Evolutionary conservation across 1,140 invertebrate species (phyloP).

Genomic region (Druon quercuslanigerum): DNA sequence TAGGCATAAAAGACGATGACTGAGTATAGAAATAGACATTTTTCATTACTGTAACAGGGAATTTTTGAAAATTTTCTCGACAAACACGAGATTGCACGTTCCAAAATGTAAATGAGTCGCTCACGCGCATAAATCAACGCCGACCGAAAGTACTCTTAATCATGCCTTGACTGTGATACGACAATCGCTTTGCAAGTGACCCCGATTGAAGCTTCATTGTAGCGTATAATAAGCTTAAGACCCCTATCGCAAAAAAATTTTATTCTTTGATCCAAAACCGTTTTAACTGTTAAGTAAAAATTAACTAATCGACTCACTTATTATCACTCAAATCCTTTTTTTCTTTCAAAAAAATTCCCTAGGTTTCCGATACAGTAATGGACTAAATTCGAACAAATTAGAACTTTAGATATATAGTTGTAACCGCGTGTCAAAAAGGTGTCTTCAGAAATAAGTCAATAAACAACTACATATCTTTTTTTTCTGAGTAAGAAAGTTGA

Average conservation of each 20-base stretch:
- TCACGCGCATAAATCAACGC: conserved; percentile 44
- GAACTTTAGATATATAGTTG: conserved; percentile 13
- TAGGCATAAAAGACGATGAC: conserved; percentile 20
- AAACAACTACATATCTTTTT: too few species aligned
- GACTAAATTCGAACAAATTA: neutral
- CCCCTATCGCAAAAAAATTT: conserved; percentile 41
- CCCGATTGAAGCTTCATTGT: conserved; percentile 63
- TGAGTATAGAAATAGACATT: neutral
- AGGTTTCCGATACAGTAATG: too few species aligned
- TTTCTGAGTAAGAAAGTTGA: too few species aligned
- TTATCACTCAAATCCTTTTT: conserved; percentile 2
- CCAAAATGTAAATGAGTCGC: conserved; percentile 35
- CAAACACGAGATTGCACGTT: neutral
- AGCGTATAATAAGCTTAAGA: conserved; percentile 61
- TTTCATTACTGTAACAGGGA: neutral
- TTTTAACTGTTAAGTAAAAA: conserved; percentile 33
- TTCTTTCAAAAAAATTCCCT: neutral
- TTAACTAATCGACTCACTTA: conserved; percentile 37
- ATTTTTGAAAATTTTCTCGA: conserved; percentile 6
- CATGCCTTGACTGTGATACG: conserved; percentile 59
- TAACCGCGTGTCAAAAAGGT: too few species aligned
- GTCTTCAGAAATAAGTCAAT: too few species aligned
- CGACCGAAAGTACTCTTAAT: conserved; percentile 53
- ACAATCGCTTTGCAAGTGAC: conserved; percentile 61
- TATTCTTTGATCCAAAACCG: conserved; percentile 35